Conservation (phyloP, 2,888 invertebrate species). For the Rotaria macrura region DNA sequence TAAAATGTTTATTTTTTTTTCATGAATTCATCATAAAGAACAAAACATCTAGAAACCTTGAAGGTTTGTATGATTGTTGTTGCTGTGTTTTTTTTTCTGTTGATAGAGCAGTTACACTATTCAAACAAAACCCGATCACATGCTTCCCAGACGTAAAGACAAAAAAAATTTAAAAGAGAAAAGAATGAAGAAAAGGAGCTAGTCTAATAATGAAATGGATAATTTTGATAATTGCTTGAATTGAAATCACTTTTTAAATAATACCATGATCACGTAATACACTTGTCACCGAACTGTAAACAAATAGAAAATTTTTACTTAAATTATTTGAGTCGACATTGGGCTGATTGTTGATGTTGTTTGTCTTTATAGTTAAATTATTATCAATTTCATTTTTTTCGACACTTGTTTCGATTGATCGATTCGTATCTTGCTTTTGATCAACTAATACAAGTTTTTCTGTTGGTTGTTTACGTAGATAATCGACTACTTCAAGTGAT, state of each 20-base stretch:
- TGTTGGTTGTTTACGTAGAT: background rate
- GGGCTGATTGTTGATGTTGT: background rate
- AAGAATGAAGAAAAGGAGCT: background rate
- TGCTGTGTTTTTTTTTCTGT: background rate
- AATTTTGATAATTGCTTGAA: background rate
- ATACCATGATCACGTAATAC: slow-evolving; percentile 14
- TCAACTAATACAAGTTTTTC: background rate
- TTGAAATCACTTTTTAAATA: background rate
- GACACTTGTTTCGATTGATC: background rate
- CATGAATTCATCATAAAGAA: no score
- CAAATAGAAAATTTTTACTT: background rate
- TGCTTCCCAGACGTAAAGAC: background rate
- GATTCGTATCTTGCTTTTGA: background rate
- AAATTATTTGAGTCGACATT: background rate
- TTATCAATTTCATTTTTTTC: background rate
- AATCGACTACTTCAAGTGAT: background rate
- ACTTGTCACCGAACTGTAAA: background rate
- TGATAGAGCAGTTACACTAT: background rate
- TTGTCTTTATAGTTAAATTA: background rate
- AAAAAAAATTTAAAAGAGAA: background rate
- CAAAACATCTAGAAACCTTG: background rate
- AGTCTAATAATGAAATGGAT: background rate
- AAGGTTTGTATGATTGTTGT: background rate
- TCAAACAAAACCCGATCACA: background rate
- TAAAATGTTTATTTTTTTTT: no score